Percentiles rank a stretch among this genome's conserved stretches.
phyloP scores from a whole-genome alignment of 2,888 invertebrate genomes.

The Dryadula phaetusa region DNA sequence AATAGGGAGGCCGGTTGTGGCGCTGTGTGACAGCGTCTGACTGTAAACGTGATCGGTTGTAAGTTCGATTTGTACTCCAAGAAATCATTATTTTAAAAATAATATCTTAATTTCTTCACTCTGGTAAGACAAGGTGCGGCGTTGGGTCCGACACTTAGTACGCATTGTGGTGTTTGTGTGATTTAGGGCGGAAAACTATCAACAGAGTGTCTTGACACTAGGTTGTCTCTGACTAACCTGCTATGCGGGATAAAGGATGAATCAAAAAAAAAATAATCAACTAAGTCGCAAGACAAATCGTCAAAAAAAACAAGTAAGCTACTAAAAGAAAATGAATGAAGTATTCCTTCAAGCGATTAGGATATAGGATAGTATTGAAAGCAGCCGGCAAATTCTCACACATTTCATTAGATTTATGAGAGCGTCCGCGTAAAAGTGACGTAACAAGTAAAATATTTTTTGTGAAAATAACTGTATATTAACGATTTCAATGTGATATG shows the following conservation, averaged over 20 bases:
- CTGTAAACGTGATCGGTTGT: too few species aligned
- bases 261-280: not conserved
- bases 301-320: not conserved
- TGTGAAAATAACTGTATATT: not conserved
- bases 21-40: too few species aligned
- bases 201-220: not conserved
- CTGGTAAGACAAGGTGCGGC: too few species aligned
- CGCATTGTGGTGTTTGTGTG: too few species aligned
- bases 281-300: not conserved
- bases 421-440: not conserved
- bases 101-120: not conserved
- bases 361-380: slow-evolving; percentile 4
- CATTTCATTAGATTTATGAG: slow-evolving; percentile 15
- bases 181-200: too few species aligned
- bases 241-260: not conserved
- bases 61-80: too few species aligned
- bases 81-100: too few species aligned
- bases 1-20: too few species aligned
- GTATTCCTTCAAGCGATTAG: not conserved
- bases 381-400: slow-evolving; percentile 9
- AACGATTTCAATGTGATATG: not conserved
- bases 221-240: not conserved
- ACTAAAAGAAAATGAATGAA: not conserved
- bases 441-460: not conserved
- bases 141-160: too few species aligned